phyloP scores from a whole-genome alignment of 1,140 invertebrate genomes.

The Eciton burchellii region DNA sequence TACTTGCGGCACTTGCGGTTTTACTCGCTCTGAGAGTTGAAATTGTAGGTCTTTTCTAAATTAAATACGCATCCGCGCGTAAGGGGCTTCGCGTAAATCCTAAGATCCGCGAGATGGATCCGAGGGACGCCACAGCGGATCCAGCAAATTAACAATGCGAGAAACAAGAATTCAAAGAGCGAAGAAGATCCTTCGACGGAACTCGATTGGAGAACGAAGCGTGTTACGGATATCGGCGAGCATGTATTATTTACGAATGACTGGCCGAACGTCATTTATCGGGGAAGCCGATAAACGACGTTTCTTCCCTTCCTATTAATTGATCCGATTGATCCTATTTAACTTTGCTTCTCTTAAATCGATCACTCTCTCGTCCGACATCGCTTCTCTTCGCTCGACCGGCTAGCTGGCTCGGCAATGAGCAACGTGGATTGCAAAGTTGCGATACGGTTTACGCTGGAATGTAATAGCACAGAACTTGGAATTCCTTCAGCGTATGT shows the following conservation, averaged over 20 bases:
- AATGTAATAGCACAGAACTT: background rate
- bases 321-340: background rate
- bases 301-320: background rate
- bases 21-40: constrained; percentile 37
- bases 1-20: constrained; percentile 71
- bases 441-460: background rate
- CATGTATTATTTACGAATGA: background rate
- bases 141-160: background rate
- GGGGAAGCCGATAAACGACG: no score
- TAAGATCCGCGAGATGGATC: background rate
- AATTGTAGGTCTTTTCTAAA: constrained; percentile 63
- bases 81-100: background rate
- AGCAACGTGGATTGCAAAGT: background rate
- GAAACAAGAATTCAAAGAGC: no score
- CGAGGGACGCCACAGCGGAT: background rate
- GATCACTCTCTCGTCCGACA: background rate
- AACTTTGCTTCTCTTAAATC: background rate
- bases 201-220: background rate
- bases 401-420: background rate
- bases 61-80: background rate
- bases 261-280: background rate
- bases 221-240: background rate
- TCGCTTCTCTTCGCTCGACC: background rate
- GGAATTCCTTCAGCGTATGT: background rate
- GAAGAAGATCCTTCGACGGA: background rate